Base-by-base conservation (phyloP, 2,888 invertebrate genomes). In the Gymnosoma rotundatum region DNA sequence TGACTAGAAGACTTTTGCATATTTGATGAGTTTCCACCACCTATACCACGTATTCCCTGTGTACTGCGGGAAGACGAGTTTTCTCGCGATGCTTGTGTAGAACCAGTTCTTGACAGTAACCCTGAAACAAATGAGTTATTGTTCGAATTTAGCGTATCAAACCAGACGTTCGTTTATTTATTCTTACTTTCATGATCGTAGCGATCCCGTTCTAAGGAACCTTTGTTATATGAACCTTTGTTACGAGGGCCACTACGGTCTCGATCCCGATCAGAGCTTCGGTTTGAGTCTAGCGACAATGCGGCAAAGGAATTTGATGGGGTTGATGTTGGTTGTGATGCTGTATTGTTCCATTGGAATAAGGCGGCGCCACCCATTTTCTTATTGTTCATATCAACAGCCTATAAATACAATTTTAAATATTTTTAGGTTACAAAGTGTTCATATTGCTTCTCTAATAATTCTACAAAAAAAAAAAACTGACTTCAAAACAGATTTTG, bases 41-140 rank as follows among this genome's bases (percentile, higher is more conserved):
- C 88, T 80, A 90, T 85, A 72, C 88, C 86, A 32, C 90, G 88
- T 81, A 86, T 87, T 76, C 88, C 88, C 76, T 89, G 91, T 20
- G 86, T 85, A 76, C 86, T 87, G 20, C 91, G 89, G 4, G 92
- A 91, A 2, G 91, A 89, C 0, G 92, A 92, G 70, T 88, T 93
- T 86, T 93, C 93, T 42, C 93, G 90, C 6, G 93, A 93, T 12
- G 93, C 91, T 83, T 94, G 94, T 83, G 94, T 94, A 61, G 94
- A 94, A 73, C 94, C 94, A 52, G 94, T 94, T 83, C 94, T 92
- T 9, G 94, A 93, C 86, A 93, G 92, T 61, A 94, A 92, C 70
- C 89, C 91, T 91, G 70, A 12, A 83, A 42, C 32, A 32, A 32
- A 54, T 20, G 12, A 21, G 8, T 8, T 58, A 48, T 45, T 18